Base-by-base conservation (phyloP, 2,797 vertebrate genomes). In the Eupleurogrammus muticus region DNA sequence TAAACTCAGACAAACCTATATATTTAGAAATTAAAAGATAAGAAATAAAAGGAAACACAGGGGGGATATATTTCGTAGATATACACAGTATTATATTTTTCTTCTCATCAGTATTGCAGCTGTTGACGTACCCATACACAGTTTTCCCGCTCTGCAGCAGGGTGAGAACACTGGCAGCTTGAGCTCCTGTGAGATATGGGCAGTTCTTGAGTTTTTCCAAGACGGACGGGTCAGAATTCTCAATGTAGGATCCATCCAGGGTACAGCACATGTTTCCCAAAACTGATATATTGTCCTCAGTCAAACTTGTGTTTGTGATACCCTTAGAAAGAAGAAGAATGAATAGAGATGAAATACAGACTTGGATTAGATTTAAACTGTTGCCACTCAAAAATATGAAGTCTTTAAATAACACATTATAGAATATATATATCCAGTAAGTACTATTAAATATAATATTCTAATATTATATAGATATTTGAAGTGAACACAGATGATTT, bases 191-290 rank as follows among this genome's bases (percentile, higher is more conserved):
- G 40, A 94, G 70, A n/a, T 77, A 61, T 0, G 50, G 4, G 46
- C 94, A 95, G 79, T 21, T 80, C 5, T 90, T 90, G 1, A 95
- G 87, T 11, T 80, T 84, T 50, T 93, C 92, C 87, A 95, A 24
- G 50, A 95, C 83, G 53, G 76, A 88, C 0, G 85, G 54, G 69
- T 94, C 73, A 0, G 94, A 94, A 66, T 85, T 84, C 48, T 34
- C 0, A 54, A 95, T 92, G 87, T 90, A 93, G 32, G 82, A 55
- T 0, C 57, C 47, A 1, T 83, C 59, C 52, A 95, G 46, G 16
- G 35, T 53, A 82, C 94, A 95, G 73, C 86, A 85, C 93, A 95
- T 94, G 83, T 87, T 92, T 14, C 94, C 94, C 79, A 95, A 36
- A 56, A 94, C 88, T 1, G 56, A 32, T 36, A 94, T 16, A 2